These are phyloP conservation scores for Ceyx margarethae DNA, from an alignment of 2,113 vertebrate species.

Conservation along the genomic window DNA sequence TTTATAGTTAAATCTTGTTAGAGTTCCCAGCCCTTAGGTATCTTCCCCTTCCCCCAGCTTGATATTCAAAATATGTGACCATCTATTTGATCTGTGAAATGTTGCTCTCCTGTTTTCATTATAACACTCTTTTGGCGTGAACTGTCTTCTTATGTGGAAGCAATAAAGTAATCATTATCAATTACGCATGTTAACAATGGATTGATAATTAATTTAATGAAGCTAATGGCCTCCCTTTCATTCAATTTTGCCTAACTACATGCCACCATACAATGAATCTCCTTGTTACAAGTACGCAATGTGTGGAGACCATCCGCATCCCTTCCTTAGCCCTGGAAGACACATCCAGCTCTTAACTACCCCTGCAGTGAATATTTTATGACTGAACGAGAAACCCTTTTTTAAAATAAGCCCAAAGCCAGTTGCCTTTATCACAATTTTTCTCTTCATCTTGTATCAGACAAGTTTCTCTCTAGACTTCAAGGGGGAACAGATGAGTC, in stretches of 20 bases:
- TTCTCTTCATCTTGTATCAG: not conserved
- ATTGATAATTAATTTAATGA: not conserved
- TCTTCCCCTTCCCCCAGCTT: not conserved
- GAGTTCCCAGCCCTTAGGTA: not conserved
- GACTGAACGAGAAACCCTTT: not conserved
- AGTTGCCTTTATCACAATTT: not conserved
- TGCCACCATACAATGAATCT: not conserved
- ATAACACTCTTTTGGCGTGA: not conserved
- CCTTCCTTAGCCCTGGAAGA: not conserved
- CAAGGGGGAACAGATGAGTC: not conserved
- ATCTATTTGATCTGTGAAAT: not conserved
- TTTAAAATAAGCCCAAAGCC: not conserved
- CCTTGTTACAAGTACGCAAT: not conserved
- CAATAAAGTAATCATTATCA: not conserved
- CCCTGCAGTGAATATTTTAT: not conserved
- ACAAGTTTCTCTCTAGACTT: not conserved
- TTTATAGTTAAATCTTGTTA: not conserved
- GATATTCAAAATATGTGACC: not conserved
- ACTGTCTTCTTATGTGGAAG: not conserved
- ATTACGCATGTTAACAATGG: not conserved
- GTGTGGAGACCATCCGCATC: not conserved
- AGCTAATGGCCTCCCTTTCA: not conserved
- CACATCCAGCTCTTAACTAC: not conserved
- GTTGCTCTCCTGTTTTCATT: not conserved
- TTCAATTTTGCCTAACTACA: conserved; percentile 21